phyloP scores from a whole-genome alignment of 1,140 invertebrate species.

The Drosophila seguyi region DNA sequence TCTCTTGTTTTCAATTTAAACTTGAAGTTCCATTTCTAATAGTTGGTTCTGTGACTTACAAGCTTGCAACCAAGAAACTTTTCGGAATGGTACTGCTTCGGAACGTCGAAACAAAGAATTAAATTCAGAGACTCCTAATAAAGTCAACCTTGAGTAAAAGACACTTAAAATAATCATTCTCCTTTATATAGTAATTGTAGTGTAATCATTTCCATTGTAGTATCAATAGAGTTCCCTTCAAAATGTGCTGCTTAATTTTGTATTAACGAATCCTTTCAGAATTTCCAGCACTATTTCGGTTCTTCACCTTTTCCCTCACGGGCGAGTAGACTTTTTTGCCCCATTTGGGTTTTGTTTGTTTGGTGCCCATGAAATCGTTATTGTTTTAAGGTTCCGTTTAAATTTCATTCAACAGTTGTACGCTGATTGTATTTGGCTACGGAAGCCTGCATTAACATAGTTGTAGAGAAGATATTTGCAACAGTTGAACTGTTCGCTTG shows the following conservation, averaged over 20 bases:
- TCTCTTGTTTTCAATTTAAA: background rate
- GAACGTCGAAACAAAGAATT: background rate
- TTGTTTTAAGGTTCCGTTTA: slow-evolving; percentile 9
- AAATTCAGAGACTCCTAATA: background rate
- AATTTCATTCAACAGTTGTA: slow-evolving; percentile 26
- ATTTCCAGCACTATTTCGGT: background rate
- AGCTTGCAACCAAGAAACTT: background rate
- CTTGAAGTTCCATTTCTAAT: background rate
- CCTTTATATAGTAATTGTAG: background rate
- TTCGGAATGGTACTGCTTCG: background rate
- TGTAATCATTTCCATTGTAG: too few species aligned
- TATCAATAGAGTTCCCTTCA: background rate
- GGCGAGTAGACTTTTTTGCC: slow-evolving; percentile 12
- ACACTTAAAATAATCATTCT: background rate
- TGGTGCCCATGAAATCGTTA: slow-evolving; percentile 15
- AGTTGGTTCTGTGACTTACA: background rate
- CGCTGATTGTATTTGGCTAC: slow-evolving; percentile 22
- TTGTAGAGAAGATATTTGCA: slow-evolving; percentile 44
- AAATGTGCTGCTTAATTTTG: background rate
- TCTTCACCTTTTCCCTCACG: too few species aligned
- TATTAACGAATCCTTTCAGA: background rate
- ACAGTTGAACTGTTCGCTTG: slow-evolving; percentile 65
- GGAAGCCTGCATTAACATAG: slow-evolving; percentile 13
- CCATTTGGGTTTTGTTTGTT: slow-evolving; percentile 23
- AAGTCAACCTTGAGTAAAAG: background rate